Conservation (phyloP, 2,113 vertebrate species). For the Oryzias woworae region DNA sequence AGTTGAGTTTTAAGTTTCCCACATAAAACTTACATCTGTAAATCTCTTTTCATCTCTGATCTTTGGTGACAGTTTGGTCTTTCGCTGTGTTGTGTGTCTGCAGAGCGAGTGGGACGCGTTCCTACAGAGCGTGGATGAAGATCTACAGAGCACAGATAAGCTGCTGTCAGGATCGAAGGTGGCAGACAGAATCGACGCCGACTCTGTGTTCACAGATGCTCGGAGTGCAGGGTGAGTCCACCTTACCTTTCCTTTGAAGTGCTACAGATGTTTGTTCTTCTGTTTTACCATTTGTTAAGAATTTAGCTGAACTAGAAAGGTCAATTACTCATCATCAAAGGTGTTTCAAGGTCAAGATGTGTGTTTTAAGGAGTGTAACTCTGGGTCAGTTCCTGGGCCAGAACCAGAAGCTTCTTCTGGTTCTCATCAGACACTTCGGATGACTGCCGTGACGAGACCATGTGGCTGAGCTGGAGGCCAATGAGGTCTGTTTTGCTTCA, state of each 20-base stretch:
- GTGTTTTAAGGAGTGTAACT: conserved; percentile 56
- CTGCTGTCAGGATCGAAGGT: conserved; percentile 30
- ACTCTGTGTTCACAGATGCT: conserved; percentile 46
- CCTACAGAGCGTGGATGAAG: conserved; percentile 62
- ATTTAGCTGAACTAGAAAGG: no score
- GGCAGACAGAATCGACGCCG: conserved; percentile 46
- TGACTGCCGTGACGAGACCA: conserved; percentile 79
- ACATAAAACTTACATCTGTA: background rate
- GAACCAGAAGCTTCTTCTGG: conserved; percentile 72
- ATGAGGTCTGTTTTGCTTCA: conserved; percentile 41
- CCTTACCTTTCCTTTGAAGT: background rate
- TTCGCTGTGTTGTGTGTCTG: conserved; percentile 2
- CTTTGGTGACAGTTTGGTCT: background rate
- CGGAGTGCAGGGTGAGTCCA: conserved; percentile 60
- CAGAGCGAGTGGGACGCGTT: conserved; percentile 76
- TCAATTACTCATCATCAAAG: background rate
- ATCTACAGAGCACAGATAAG: conserved; percentile 45
- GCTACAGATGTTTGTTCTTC: no score
- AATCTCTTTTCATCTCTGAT: background rate
- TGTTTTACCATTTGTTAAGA: no score
- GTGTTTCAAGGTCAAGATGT: background rate
- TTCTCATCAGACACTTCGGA: conserved; percentile 72
- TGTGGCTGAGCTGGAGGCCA: conserved; percentile 67
- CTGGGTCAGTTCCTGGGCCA: conserved; percentile 60
- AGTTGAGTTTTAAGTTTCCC: no score